Evolutionary conservation across 2,113 vertebrate species (phyloP).

Genomic region (Bettongia penicillata): DNA sequence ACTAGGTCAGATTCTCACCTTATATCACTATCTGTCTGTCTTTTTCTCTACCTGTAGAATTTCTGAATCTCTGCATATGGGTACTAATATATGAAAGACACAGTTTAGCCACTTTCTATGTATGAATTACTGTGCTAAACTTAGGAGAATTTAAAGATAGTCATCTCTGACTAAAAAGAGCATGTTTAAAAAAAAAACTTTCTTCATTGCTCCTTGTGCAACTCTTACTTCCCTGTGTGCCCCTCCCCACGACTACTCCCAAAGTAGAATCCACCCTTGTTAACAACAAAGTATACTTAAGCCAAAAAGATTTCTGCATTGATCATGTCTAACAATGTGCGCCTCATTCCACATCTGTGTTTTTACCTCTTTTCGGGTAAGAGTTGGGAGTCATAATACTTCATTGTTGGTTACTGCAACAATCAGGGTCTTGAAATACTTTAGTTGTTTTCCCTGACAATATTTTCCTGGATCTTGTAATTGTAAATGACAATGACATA

Average conservation of each 20-base stretch:
- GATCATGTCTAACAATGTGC: not conserved
- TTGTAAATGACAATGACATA: not conserved
- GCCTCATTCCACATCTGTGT: not conserved
- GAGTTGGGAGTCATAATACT: not conserved
- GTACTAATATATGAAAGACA: no score
- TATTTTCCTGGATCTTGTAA: not conserved
- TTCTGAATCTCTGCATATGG: constrained; percentile 4
- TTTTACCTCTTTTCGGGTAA: not conserved
- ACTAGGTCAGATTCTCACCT: not conserved
- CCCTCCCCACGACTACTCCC: not conserved
- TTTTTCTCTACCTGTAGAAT: not conserved
- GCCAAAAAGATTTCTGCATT: not conserved
- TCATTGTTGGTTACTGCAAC: not conserved
- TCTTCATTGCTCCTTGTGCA: no score
- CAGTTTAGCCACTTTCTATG: no score
- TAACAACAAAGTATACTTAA: not conserved
- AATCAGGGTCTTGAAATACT: not conserved
- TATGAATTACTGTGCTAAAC: no score
- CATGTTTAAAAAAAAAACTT: no score
- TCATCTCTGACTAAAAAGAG: no score
- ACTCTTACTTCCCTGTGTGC: not conserved
- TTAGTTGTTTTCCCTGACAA: not conserved
- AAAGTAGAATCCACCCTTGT: not conserved
- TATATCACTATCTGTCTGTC: not conserved
- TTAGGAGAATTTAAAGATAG: no score